phyloP scores from a whole-genome alignment of 2,113 vertebrate species.

The Clarias gariepinus region DNA sequence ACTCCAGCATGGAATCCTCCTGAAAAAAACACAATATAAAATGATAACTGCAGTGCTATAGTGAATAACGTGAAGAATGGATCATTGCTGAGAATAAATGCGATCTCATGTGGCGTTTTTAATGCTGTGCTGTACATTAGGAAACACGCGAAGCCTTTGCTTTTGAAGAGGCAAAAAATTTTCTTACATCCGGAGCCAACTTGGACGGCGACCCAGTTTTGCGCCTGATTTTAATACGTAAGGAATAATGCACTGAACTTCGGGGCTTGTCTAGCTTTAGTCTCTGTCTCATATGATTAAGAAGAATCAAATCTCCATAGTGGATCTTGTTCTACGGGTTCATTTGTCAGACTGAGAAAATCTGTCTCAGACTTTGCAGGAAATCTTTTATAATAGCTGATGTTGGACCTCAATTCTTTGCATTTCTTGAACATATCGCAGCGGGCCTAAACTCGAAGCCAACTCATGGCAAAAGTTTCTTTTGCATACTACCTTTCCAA shows the following conservation, averaged over 20 bases:
- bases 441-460: background rate
- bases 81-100: background rate
- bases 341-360: background rate
- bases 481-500: no score
- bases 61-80: background rate
- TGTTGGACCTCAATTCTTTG: background rate
- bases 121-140: background rate
- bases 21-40: slow-evolving; percentile 36
- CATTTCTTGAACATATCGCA: background rate
- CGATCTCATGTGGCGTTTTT: background rate
- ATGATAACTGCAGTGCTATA: background rate
- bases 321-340: background rate
- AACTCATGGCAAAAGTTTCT: no score
- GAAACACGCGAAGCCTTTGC: background rate
- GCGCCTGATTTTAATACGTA: slow-evolving; percentile 8
- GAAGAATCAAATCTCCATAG: background rate
- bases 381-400: background rate
- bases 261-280: background rate
- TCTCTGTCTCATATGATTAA: background rate
- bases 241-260: background rate
- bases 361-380: background rate
- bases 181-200: background rate
- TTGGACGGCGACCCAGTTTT: background rate
- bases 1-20: slow-evolving; percentile 70
- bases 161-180: background rate